phyloP scores from a whole-genome alignment of 2,113 vertebrate species.

The Rhynchopsitta pachyrhyncha region DNA sequence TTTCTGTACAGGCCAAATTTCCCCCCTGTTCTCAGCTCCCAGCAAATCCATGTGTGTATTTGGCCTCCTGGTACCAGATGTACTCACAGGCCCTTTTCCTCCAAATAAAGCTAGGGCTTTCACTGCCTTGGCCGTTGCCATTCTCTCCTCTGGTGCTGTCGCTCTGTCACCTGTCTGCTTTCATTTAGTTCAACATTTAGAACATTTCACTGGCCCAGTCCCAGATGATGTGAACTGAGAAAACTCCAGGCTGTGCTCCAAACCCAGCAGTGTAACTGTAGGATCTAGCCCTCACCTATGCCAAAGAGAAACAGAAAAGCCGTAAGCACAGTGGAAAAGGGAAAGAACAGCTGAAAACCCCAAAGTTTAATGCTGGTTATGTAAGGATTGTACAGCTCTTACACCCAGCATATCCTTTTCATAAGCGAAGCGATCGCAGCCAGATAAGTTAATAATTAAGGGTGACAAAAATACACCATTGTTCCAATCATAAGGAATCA shows the following conservation, averaged over 20 bases:
- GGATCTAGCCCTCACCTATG: neutral
- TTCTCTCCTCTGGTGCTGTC: neutral
- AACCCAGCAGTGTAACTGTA: conserved; percentile 7
- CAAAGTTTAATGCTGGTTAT: neutral
- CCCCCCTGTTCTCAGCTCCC: neutral
- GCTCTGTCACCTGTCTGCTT: conserved; percentile 18
- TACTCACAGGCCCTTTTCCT: neutral
- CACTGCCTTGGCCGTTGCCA: neutral
- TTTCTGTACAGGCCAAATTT: neutral
- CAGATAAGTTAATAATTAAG: conserved; percentile 49
- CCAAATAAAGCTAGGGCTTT: conserved; percentile 7
- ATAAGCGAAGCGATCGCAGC: neutral
- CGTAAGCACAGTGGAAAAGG: neutral
- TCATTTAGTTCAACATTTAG: neutral
- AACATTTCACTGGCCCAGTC: neutral
- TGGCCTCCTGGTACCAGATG: neutral
- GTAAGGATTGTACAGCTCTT: neutral
- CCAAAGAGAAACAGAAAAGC: neutral
- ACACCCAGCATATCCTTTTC: neutral
- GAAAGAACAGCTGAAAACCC: neutral
- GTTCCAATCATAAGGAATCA: conserved; percentile 16
- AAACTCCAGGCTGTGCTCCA: conserved; percentile 18
- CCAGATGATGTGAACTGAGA: neutral
- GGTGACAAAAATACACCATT: conserved; percentile 45
- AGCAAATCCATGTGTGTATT: neutral